Evolutionary conservation across 2,797 vertebrate genomes (phyloP), one percentile per base, ranked within the genome.

Genomic region (Acanthurus leucopareius): DNA sequence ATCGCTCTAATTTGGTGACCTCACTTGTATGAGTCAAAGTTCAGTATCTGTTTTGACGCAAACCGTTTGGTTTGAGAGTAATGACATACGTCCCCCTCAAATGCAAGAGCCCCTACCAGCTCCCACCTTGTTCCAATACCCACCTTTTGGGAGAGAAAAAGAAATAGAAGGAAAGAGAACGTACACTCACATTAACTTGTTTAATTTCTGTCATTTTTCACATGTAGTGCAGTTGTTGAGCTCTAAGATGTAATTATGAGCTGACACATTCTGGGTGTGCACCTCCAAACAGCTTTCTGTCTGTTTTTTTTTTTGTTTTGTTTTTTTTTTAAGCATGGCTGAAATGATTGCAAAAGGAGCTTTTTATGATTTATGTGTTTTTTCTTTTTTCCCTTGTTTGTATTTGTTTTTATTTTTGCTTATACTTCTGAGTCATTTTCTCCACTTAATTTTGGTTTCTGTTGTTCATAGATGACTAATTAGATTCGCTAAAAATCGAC

Each of bases 221-320:
- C 92, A 84, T 92, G 89, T 93, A 92, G 89, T 92, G 85, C 83
- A 91, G 88, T 94, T 89, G 77, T 87, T 88, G 80, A 91, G 87
- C 88, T 92, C 91, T 88, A 64, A 89, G 77, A 91, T 92, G 87
- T 95, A 89, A 88, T 89, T 84, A 76, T 94, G 89, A 92, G 93
- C 93, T 93, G 95, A 96, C 95, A 94, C 95, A 95, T 96, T 96
- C 94, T 96, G 95, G 95, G 94, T 96, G 95, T 94, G 94, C 94
- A 91, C 92, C 88, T 91, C 87, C 73, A 86, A 91, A 91, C 79
- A 86, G 91, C 90, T 95, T 93, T 83, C 87, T 91, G 86, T 91
- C 87, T 88, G 81, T 85, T 90, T 88, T 71, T 66, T 38, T 20
- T 76, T 85, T 90, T 89, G n/a, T 71, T 66, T 38, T n/a, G 2